A percentile compares a stretch with the other conserved stretches of the same genome.
phyloP scores from a whole-genome alignment of 2,888 invertebrate genomes.

The Heliconius ismenius region DNA sequence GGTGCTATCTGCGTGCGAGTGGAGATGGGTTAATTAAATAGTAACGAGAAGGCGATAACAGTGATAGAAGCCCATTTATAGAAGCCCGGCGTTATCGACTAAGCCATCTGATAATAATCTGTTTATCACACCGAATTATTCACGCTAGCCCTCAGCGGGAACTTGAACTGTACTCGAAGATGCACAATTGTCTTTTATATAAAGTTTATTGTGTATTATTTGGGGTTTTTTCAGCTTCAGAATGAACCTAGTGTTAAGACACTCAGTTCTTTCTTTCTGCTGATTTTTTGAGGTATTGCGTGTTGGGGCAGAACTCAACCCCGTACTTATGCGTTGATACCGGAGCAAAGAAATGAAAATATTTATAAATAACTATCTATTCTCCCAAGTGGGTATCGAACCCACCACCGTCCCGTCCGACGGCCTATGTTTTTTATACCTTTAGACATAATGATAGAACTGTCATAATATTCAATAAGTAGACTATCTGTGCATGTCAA shows the following conservation, averaged over 20 bases:
- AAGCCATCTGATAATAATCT: conserved; percentile 68
- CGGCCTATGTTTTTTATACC: neutral
- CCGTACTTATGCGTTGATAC: too few species aligned
- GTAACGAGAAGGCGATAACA: conserved; percentile 69
- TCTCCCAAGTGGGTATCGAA: too few species aligned
- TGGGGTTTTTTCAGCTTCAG: too few species aligned
- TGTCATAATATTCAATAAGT: conserved; percentile 25
- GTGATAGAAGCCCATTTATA: conserved; percentile 69
- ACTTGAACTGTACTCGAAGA: conserved; percentile 2
- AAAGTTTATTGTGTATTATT: neutral
- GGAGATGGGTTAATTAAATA: conserved; percentile 76
- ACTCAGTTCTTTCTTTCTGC: too few species aligned
- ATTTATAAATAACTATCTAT: too few species aligned
- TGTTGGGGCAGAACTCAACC: too few species aligned
- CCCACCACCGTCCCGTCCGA: too few species aligned
- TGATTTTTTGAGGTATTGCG: too few species aligned
- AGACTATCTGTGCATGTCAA: conserved; percentile 18
- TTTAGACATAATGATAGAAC: conserved; percentile 2
- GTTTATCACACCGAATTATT: conserved; percentile 56
- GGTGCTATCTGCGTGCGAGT: conserved; percentile 67
- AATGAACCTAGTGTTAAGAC: too few species aligned
- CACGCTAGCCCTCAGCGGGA: conserved; percentile 26
- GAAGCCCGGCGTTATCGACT: conserved; percentile 69
- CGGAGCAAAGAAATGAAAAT: too few species aligned
- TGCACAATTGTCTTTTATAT: conserved; percentile 2